Evolutionary conservation across 2,113 vertebrate species (phyloP).

Genomic region (Cinclus cinclus): DNA sequence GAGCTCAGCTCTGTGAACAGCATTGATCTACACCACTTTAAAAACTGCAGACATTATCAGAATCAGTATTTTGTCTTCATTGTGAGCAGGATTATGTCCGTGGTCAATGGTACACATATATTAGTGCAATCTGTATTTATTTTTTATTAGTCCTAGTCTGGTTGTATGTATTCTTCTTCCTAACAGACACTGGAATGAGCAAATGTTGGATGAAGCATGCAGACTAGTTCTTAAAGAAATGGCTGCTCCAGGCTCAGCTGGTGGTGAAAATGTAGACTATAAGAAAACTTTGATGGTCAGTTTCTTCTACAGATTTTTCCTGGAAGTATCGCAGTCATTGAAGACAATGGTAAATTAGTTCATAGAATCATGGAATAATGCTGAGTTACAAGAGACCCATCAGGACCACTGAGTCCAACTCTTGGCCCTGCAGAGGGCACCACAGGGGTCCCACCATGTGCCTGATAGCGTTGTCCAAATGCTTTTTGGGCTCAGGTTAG

Average conservation of each 20-base stretch:
- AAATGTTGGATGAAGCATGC: slow-evolving; percentile 80
- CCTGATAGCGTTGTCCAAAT: not conserved
- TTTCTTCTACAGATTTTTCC: slow-evolving; percentile 90
- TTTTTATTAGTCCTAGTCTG: not conserved
- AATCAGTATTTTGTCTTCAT: not conserved
- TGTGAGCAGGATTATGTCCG: not conserved
- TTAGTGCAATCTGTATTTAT: not conserved
- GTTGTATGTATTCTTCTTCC: not conserved
- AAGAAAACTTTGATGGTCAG: slow-evolving; percentile 83
- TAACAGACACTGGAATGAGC: slow-evolving; percentile 80
- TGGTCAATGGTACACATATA: not conserved
- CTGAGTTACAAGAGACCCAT: not conserved
- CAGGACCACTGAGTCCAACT: not conserved
- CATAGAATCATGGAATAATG: not conserved
- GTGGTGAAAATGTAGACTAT: slow-evolving; percentile 80
- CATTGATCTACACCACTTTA: not conserved
- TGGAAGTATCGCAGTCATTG: slow-evolving; percentile 80
- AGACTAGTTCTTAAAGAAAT: slow-evolving; percentile 82
- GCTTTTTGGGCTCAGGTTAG: not conserved
- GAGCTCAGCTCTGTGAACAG: not conserved
- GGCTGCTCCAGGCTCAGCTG: slow-evolving; percentile 64
- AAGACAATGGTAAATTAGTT: slow-evolving; percentile 49
- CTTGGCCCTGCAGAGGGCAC: not conserved
- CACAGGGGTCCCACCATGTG: not conserved
- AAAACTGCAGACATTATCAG: not conserved